Percentiles rank a stretch among this genome's conserved stretches.
Evolutionary conservation across 2,113 vertebrate species (phyloP).

Genomic region (Oxygymnocypris stewartii): DNA sequence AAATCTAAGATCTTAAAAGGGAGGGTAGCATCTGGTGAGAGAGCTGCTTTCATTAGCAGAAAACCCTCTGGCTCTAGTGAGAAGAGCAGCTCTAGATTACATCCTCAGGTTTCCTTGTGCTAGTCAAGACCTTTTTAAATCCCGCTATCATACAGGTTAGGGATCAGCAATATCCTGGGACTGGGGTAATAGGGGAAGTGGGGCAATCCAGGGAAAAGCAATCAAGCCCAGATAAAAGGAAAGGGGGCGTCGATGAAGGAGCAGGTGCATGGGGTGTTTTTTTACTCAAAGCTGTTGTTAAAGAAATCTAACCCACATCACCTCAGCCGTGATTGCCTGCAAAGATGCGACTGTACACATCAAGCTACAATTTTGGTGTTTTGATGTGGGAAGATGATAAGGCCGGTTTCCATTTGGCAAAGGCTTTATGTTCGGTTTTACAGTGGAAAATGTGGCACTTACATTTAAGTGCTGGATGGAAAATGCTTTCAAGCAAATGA

Average conservation of each 20-base stretch:
- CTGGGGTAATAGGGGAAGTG: constrained; percentile 50
- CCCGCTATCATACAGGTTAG: constrained; percentile 54
- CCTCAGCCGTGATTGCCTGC: constrained; percentile 45
- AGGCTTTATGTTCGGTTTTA: constrained; percentile 9
- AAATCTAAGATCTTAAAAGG: constrained; percentile 2
- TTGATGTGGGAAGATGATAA: constrained; percentile 41
- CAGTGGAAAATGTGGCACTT: constrained; percentile 23
- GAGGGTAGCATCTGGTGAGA: constrained; percentile 22
- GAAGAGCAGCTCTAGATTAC: constrained; percentile 47
- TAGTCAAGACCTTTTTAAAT: constrained; percentile 50
- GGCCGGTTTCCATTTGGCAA: constrained; percentile 25
- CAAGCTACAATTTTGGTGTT: constrained; percentile 46
- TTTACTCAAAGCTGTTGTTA: constrained; percentile 54
- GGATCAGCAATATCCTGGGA: constrained; percentile 41
- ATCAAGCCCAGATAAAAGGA: constrained; percentile 56
- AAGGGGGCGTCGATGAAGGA: constrained; percentile 30
- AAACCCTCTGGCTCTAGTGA: constrained; percentile 30
- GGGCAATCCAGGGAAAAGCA: constrained; percentile 52
- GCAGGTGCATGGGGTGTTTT: constrained; percentile 52
- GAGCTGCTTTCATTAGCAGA: constrained; percentile 45
- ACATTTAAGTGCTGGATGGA: constrained; percentile 14
- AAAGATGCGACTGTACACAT: constrained; percentile 43
- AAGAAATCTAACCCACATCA: constrained; percentile 43
- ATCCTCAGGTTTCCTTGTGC: constrained; percentile 42
- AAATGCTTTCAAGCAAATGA: constrained; percentile 36